Evolutionary conservation across 2,797 vertebrate genomes (phyloP).

Genomic region (Moxostoma hubbsi): DNA sequence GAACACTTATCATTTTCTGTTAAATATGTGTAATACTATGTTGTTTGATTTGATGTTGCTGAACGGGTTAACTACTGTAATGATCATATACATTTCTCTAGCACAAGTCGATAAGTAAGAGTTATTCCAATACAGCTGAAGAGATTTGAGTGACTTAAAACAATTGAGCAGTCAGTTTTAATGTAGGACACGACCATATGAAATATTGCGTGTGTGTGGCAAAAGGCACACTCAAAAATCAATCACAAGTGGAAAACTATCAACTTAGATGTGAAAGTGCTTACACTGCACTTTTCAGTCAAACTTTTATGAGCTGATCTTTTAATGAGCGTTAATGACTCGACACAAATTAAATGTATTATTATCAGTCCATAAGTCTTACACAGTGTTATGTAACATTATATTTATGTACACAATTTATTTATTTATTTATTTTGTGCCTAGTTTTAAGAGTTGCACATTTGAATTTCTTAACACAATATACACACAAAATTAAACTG

Average conservation of each 20-base stretch:
- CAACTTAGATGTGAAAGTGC: constrained; percentile 56
- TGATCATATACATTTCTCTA: neutral
- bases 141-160: neutral
- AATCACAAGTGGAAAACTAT: constrained; percentile 10
- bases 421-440: no score
- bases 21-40: neutral
- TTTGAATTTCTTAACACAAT: no score
- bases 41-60: neutral
- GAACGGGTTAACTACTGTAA: neutral
- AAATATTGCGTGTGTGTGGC: constrained; percentile 53
- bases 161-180: constrained; percentile 16
- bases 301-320: neutral
- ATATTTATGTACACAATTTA: no score
- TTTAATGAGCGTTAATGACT: neutral
- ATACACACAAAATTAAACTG: no score
- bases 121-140: neutral
- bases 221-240: constrained; percentile 27
- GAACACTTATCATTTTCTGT: neutral
- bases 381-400: neutral
- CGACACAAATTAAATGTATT: neutral
- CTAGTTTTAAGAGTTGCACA: no score
- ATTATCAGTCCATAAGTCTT: neutral
- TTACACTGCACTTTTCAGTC: constrained; percentile 31
- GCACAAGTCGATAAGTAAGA: neutral
- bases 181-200: constrained; percentile 21